Evolutionary conservation across 2,888 invertebrate species (phyloP).

Genomic region (Strigamia maritima): DNA sequence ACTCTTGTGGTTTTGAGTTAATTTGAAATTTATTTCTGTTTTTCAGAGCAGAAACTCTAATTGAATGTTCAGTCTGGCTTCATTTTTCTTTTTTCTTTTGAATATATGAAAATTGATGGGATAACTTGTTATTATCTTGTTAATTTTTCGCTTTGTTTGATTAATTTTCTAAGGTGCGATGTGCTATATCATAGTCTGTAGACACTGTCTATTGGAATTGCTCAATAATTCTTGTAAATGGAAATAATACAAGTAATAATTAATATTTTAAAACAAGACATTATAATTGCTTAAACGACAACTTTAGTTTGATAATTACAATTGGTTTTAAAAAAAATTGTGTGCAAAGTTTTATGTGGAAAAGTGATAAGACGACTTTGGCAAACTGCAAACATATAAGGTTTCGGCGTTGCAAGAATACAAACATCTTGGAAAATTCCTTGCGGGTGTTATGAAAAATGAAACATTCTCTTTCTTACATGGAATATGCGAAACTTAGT

Average conservation of each 20-base stretch:
- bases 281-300: background rate
- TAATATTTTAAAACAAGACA: too few relatives aligned
- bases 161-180: too few relatives aligned
- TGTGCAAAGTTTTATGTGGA: background rate
- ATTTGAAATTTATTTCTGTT: background rate
- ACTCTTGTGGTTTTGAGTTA: background rate
- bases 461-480: background rate
- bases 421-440: constrained; percentile 1
- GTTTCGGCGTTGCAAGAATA: constrained; percentile 20
- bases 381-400: constrained; percentile 12
- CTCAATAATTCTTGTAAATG: too few relatives aligned
- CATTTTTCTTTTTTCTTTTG: background rate
- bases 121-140: too few relatives aligned
- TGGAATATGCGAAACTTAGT: background rate
- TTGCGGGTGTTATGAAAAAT: background rate
- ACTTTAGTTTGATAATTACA: background rate
- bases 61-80: background rate
- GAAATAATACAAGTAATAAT: too few relatives aligned
- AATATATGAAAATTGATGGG: too few relatives aligned
- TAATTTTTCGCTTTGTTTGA: too few relatives aligned
- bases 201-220: too few relatives aligned
- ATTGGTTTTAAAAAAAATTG: background rate
- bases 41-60: background rate
- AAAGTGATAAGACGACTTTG: constrained; percentile 22
- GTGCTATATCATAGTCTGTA: too few relatives aligned